A percentile compares a stretch with the other conserved stretches of the same genome.
phyloP scores from a whole-genome alignment of 2,888 invertebrate species.

The Automeris io region DNA sequence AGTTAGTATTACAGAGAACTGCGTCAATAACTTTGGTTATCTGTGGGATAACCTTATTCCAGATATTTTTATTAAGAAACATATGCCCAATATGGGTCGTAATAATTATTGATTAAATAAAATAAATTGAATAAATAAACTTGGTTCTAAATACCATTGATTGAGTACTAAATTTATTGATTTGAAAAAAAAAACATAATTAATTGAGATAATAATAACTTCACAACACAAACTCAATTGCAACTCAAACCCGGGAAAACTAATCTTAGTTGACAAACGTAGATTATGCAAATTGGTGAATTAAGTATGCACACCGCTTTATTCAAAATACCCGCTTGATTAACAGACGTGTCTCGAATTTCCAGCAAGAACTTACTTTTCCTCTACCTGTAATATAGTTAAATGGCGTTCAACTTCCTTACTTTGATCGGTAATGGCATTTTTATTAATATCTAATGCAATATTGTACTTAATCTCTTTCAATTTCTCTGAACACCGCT shows the following conservation, averaged over 20 bases:
- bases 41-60: too few species aligned
- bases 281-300: constrained; percentile 35
- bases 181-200: constrained; percentile 15
- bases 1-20: too few species aligned
- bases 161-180: too few species aligned
- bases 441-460: not conserved
- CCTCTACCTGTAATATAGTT: not conserved
- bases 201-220: not conserved
- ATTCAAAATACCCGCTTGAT: constrained; percentile 33
- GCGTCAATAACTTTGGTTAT: too few species aligned
- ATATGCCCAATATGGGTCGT: too few species aligned
- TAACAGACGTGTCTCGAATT: constrained; percentile 27
- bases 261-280: constrained; percentile 24
- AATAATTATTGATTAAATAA: too few species aligned
- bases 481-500: not conserved
- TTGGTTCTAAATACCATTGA: too few species aligned
- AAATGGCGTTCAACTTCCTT: too few species aligned
- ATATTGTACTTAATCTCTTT: not conserved
- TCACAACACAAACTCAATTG: constrained; percentile 15
- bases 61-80: too few species aligned
- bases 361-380: constrained; percentile 15
- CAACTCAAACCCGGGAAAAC: constrained; percentile 15
- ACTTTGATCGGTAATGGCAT: not conserved
- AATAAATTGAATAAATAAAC: too few species aligned
- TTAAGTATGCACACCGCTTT: constrained; percentile 25